Conservation (phyloP, 92 coral and sea anemone genomes). For the Virgularia gustaviana region DNA sequence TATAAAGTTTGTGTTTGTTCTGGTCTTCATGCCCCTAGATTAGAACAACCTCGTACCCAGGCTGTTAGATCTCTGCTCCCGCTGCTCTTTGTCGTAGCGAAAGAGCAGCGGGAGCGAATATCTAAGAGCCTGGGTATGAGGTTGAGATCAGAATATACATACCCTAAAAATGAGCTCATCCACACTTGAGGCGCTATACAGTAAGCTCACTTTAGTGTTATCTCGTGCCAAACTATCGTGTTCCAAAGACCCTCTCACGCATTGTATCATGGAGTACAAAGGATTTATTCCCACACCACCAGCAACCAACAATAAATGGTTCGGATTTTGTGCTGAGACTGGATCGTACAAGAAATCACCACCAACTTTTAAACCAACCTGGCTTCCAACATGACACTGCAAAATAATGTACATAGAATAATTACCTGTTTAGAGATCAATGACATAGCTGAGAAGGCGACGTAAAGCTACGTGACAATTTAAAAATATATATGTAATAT, state of each 20-base stretch:
- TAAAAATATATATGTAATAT: too few species aligned
- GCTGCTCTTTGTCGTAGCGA: too few species aligned
- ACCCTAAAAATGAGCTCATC: conserved; percentile 89
- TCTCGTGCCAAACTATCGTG: conserved; percentile 17
- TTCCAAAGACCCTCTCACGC: conserved; percentile 42
- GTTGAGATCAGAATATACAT: neutral
- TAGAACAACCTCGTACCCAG: too few species aligned
- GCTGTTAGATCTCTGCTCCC: too few species aligned
- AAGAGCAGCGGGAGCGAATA: too few species aligned
- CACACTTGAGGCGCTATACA: conserved; percentile 72
- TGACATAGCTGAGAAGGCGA: too few species aligned
- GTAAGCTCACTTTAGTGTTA: conserved; percentile 42
- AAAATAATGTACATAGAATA: too few species aligned
- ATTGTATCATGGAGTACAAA: conserved; percentile 69
- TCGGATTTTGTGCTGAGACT: conserved; percentile 19
- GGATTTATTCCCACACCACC: conserved; percentile 99
- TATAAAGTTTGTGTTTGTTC: too few species aligned
- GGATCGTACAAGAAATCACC: conserved; percentile 76
- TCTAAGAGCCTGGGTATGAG: too few species aligned
- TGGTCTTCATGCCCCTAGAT: too few species aligned
- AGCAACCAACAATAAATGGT: conserved; percentile 72
- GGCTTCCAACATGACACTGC: conserved; percentile 77
- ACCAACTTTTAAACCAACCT: conserved; percentile 81
- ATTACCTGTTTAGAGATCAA: too few species aligned
- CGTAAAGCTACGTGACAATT: too few species aligned